phyloP scores from a whole-genome alignment of 2,888 invertebrate species.

The Hetaerina titia region DNA sequence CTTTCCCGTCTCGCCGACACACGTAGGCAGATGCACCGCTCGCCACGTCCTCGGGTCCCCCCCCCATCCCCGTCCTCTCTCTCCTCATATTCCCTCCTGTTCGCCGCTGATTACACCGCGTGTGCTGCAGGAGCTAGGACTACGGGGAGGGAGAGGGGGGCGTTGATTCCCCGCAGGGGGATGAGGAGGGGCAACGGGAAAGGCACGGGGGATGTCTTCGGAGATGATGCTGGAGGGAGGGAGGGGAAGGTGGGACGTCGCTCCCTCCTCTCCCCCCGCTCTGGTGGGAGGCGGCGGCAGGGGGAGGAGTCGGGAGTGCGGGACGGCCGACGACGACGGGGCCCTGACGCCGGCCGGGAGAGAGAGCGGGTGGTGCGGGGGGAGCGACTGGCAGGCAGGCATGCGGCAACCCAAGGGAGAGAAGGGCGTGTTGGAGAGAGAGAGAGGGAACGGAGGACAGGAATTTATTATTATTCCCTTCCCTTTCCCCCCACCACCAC shows the following conservation, averaged over 20 bases:
- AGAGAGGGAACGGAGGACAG: neutral
- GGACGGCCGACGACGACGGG: too few species aligned
- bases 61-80: neutral
- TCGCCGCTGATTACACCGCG: neutral
- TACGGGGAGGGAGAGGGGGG: neutral
- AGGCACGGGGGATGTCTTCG: neutral
- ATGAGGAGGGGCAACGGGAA: too few species aligned
- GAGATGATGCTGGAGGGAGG: neutral
- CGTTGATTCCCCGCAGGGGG: too few species aligned
- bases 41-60: neutral
- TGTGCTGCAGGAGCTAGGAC: neutral
- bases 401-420: neutral
- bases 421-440: conserved; percentile 2
- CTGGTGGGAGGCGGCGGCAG: too few species aligned
- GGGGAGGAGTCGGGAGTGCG: too few species aligned
- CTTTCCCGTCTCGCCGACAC: neutral
- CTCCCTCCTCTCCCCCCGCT: too few species aligned
- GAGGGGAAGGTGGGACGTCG: neutral
- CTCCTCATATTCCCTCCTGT: neutral
- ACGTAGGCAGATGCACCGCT: neutral
- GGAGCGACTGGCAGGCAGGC: neutral
- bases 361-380: neutral
- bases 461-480: conserved; percentile 34
- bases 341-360: neutral
- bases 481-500: neutral